Conservation (phyloP, 2,113 vertebrate species). For the Elephantulus edwardii region DNA sequence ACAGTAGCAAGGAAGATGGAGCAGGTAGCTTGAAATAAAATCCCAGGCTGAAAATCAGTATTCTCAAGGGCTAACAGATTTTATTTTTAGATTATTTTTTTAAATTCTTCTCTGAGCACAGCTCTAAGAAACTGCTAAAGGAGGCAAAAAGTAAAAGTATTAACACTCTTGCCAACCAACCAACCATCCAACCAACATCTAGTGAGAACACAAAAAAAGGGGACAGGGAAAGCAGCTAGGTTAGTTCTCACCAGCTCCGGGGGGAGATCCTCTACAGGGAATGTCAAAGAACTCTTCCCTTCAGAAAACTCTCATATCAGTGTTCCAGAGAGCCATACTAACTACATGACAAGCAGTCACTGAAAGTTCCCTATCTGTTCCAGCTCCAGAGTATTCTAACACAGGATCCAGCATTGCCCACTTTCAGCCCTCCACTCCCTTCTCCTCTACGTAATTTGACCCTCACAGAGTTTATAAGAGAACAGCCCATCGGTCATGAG, state of each 20-base stretch:
- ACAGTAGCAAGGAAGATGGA: neutral
- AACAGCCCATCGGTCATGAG: neutral
- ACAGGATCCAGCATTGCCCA: neutral
- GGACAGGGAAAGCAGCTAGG: neutral
- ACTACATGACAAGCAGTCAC: neutral
- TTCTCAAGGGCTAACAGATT: neutral
- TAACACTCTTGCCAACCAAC: neutral
- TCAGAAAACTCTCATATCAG: neutral
- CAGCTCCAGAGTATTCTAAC: neutral
- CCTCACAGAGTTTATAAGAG: neutral
- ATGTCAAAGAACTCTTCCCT: neutral
- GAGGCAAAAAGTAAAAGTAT: slow-evolving; percentile 29
- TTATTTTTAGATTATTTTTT: neutral
- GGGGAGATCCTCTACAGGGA: neutral
- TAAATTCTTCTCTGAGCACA: slow-evolving; percentile 42
- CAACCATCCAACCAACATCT: too few species aligned
- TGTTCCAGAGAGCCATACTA: neutral
- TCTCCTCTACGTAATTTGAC: neutral
- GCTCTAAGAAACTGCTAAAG: neutral
- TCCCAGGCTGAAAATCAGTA: neutral
- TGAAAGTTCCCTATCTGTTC: neutral
- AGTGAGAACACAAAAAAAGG: neutral
- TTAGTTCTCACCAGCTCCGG: neutral
- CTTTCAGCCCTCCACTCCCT: neutral
- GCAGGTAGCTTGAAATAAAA: neutral